Percentiles rank a stretch among this genome's conserved stretches.
Conservation (phyloP, 2,113 vertebrate species). For the Etia nguti region DNA sequence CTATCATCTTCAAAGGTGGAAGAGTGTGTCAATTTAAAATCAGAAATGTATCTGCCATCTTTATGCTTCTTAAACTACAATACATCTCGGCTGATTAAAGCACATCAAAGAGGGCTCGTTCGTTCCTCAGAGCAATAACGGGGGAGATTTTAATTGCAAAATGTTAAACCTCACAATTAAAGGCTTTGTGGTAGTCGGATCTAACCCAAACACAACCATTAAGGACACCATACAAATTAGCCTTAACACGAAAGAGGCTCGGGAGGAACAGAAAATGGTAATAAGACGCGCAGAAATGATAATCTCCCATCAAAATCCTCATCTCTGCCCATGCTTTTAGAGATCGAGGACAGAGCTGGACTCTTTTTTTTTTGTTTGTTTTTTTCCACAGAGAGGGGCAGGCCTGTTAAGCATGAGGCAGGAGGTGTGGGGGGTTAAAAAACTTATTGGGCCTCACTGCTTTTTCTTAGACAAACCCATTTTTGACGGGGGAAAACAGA, state of each 20-base stretch:
- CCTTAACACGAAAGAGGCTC: slow-evolving; percentile 38
- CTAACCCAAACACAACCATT: slow-evolving; percentile 83
- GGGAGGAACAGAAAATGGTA: slow-evolving; percentile 43
- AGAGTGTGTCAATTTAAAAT: slow-evolving; percentile 79
- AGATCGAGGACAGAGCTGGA: slow-evolving; percentile 45
- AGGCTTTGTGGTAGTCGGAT: slow-evolving; percentile 85
- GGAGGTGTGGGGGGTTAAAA: neutral
- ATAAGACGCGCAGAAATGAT: slow-evolving; percentile 64
- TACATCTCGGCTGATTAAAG: slow-evolving; percentile 89
- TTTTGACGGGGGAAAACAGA: neutral
- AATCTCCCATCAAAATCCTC: slow-evolving; percentile 64
- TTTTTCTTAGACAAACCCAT: neutral
- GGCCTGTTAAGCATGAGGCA: slow-evolving; percentile 4
- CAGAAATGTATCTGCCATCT: slow-evolving; percentile 86
- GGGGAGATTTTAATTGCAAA: slow-evolving; percentile 95
- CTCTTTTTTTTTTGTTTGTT: neutral
- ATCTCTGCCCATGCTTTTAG: slow-evolving; percentile 45
- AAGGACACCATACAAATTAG: slow-evolving; percentile 82
- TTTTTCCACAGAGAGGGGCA: neutral
- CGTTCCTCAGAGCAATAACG: slow-evolving; percentile 82
- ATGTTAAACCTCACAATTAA: slow-evolving; percentile 97
- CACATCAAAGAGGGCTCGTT: slow-evolving; percentile 88
- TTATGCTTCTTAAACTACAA: slow-evolving; percentile 88
- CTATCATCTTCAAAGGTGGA: slow-evolving; percentile 76
- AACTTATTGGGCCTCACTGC: neutral